Evolutionary conservation across 2,888 invertebrate genomes (phyloP).

Genomic region (Apotomis betuletana): DNA sequence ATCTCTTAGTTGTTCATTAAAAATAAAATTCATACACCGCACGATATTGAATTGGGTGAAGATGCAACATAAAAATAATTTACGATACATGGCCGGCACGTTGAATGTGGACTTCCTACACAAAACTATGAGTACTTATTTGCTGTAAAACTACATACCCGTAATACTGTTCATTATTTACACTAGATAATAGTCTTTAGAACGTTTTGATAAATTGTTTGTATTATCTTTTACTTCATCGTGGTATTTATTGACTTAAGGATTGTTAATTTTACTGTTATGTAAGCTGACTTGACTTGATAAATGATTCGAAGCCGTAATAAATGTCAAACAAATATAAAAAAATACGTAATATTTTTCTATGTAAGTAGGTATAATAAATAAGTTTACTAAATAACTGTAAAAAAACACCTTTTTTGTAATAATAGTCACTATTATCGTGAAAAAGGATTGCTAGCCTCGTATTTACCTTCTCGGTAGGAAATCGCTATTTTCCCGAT

Average conservation of each 20-base stretch:
- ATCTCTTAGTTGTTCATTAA: background rate
- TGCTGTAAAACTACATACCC: background rate
- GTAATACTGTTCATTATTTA: background rate
- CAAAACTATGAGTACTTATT: background rate
- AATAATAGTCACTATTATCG: no score
- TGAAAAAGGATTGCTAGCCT: no score
- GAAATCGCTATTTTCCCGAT: no score
- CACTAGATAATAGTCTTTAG: background rate
- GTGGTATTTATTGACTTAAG: background rate
- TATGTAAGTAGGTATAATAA: no score
- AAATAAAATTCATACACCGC: background rate
- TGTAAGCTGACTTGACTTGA: slow-evolving; percentile 7
- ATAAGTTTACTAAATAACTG: no score
- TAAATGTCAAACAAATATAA: no score
- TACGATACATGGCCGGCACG: background rate
- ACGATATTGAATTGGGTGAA: background rate
- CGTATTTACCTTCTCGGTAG: no score
- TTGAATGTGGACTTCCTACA: background rate
- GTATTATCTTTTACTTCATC: background rate
- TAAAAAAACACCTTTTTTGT: no score
- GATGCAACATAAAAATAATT: background rate
- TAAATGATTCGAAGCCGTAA: background rate
- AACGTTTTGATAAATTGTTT: slow-evolving; percentile 1
- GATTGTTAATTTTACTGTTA: background rate
- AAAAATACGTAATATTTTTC: no score